Conservation (phyloP, 2,797 vertebrate genomes). For the Falco novaeseelandiae region DNA sequence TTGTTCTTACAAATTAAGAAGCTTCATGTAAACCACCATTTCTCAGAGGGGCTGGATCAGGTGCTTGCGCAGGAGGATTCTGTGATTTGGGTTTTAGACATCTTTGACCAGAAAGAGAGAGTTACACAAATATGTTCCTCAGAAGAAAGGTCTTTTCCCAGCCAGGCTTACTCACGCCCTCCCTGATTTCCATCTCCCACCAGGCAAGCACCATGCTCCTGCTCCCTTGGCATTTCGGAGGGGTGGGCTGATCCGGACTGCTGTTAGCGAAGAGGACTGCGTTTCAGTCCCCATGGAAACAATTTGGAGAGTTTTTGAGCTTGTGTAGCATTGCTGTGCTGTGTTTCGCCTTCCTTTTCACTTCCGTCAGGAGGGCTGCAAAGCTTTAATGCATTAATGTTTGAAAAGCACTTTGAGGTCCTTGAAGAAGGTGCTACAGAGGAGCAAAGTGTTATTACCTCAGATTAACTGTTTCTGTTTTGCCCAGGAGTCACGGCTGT, state of each 20-base stretch:
- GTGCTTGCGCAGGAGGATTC: background rate
- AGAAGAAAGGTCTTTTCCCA: background rate
- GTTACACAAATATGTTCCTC: background rate
- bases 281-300: conserved; percentile 68
- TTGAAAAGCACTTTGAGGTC: conserved; percentile 39
- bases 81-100: background rate
- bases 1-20: background rate
- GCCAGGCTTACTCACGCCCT: background rate
- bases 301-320: conserved; percentile 52
- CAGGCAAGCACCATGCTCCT: background rate
- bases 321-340: conserved; percentile 29
- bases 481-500: background rate
- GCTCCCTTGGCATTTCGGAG: conserved; percentile 20
- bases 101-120: background rate
- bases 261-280: background rate
- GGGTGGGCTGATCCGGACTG: background rate
- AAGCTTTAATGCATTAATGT: conserved; percentile 13
- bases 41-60: background rate
- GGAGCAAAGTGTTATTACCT: background rate
- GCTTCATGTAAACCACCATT: background rate
- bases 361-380: conserved; percentile 3
- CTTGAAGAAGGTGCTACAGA: conserved; percentile 4
- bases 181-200: background rate
- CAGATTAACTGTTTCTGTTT: conserved; percentile 23
- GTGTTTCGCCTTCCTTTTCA: conserved; percentile 3